These are phyloP conservation scores for Leptarthrus brevirostris DNA, from an alignment of 2,888 invertebrate species.

Conservation along the genomic window DNA sequence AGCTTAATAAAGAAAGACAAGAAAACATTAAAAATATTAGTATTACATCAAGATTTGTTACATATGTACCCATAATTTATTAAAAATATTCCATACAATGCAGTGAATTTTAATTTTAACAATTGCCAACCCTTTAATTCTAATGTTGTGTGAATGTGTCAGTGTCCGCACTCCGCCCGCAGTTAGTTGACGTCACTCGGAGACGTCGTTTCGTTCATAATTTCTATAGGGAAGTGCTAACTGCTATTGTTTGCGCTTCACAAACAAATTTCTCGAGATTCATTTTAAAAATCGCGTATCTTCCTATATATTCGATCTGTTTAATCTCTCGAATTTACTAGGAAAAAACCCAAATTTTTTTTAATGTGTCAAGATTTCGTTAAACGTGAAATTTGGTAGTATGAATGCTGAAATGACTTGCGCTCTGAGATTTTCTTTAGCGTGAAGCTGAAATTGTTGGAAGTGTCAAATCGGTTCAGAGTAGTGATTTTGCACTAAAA, in stretches of 20 bases:
- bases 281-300: background rate
- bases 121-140: no score
- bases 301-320: no score
- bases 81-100: no score
- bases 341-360: no score
- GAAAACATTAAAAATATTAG: no score
- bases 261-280: background rate
- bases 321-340: no score
- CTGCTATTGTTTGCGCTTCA: slow-evolving; percentile 5
- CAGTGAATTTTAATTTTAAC: no score
- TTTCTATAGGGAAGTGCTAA: background rate
- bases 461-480: slow-evolving; percentile 30
- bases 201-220: slow-evolving; percentile 24
- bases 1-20: no score
- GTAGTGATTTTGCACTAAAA: no score
- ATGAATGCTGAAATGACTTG: slow-evolving; percentile 38
- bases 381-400: background rate
- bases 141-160: background rate
- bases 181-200: slow-evolving; percentile 50
- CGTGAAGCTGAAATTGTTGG: slow-evolving; percentile 20
- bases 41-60: no score
- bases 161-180: slow-evolving; percentile 42
- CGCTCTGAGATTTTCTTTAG: slow-evolving; percentile 39
- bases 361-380: background rate
- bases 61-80: no score